A percentile compares a stretch with the other conserved stretches of the same genome.
phyloP scores from a whole-genome alignment of 2,113 vertebrate genomes.

The Labeo catla region DNA sequence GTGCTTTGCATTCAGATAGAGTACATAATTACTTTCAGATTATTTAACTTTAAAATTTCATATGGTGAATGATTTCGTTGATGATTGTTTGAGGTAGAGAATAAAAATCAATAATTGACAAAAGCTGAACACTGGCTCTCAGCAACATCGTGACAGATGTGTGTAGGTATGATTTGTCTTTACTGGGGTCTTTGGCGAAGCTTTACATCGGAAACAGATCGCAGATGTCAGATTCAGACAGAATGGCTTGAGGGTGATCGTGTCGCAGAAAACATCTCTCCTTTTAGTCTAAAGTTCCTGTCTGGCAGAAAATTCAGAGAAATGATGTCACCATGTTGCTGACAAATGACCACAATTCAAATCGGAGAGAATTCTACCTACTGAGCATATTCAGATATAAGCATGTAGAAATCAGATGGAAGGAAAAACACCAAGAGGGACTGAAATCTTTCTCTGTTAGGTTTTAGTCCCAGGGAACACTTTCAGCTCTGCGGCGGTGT shows the following conservation, averaged over 20 bases:
- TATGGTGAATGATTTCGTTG: not conserved
- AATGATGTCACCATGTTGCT: not conserved
- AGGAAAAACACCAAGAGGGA: not conserved
- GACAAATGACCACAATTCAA: not conserved
- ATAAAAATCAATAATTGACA: constrained; percentile 77
- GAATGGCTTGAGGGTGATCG: not conserved
- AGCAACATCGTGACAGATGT: constrained; percentile 71
- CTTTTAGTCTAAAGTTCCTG: not conserved
- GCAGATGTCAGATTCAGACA: constrained; percentile 62
- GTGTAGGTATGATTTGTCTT: constrained; percentile 68
- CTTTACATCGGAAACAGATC: constrained; percentile 63
- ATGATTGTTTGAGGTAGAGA: constrained; percentile 62
- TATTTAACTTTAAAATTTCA: not conserved
- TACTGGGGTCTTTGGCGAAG: constrained; percentile 61
- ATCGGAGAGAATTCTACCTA: not conserved
- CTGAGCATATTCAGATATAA: not conserved
- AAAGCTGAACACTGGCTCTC: constrained; percentile 71
- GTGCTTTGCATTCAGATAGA: not conserved
- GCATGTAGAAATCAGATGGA: not conserved
- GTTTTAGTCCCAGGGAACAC: constrained; percentile 36
- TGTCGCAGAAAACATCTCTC: not conserved
- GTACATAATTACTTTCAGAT: not conserved
- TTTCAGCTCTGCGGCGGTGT: constrained; percentile 21
- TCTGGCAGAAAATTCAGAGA: not conserved
- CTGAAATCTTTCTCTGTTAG: constrained; percentile 19